A percentile compares a stretch with the other conserved stretches of the same genome.
Conservation (phyloP, 2,888 invertebrate species). For the Pecten maximus region DNA sequence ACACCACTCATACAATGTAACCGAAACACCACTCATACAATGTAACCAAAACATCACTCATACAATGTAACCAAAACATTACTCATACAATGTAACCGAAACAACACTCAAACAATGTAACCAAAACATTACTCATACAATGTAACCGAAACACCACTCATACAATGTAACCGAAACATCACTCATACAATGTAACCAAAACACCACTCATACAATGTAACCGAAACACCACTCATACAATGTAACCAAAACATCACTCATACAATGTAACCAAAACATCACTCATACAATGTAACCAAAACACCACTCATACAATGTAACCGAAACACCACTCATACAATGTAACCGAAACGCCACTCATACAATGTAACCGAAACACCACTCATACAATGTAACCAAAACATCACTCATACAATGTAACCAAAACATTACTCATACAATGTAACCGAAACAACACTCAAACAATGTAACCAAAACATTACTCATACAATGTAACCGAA, state of each 20-base stretch:
- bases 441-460: not conserved
- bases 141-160: no score
- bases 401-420: not conserved
- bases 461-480: not conserved
- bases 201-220: not conserved
- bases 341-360: not conserved
- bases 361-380: not conserved
- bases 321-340: not conserved
- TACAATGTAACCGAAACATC: no score
- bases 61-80: no score
- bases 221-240: not conserved
- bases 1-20: no score
- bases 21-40: no score
- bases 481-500: not conserved
- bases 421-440: not conserved
- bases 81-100: no score
- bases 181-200: not conserved
- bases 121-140: no score
- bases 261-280: not conserved
- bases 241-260: not conserved
- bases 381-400: not conserved
- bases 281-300: not conserved
- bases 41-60: no score
- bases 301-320: not conserved
- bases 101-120: no score